Percentiles rank a stretch among this genome's conserved stretches.
phyloP scores from a whole-genome alignment of 2,888 invertebrate species.

The Agonopterix heracliana region DNA sequence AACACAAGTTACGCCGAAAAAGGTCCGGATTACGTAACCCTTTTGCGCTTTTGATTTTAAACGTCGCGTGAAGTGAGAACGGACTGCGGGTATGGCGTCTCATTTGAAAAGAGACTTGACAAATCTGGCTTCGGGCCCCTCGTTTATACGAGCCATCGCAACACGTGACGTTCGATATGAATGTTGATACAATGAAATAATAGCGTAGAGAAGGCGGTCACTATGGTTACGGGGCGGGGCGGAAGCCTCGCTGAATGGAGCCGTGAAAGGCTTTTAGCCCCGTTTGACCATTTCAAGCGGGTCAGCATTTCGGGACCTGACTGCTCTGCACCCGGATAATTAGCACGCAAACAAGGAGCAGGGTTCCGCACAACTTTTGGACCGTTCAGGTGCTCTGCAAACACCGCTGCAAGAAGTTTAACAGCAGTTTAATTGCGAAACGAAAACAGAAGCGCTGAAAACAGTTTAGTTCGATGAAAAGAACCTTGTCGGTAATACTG shows the following conservation, averaged over 20 bases:
- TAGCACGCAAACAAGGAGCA: slow-evolving; percentile 71
- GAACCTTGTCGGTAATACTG: slow-evolving; percentile 49
- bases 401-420: slow-evolving; percentile 73
- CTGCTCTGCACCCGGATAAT: slow-evolving; percentile 61
- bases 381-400: slow-evolving; percentile 67
- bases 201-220: slow-evolving; percentile 53
- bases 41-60: slow-evolving; percentile 75
- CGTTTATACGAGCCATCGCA: slow-evolving; percentile 61
- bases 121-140: slow-evolving; percentile 73
- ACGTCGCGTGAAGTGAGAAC: slow-evolving; percentile 67
- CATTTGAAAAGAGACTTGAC: slow-evolving; percentile 72
- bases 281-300: slow-evolving; percentile 64
- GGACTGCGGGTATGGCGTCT: slow-evolving; percentile 50
- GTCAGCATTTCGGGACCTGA: slow-evolving; percentile 66
- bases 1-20: slow-evolving; percentile 66
- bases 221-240: slow-evolving; percentile 59
- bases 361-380: slow-evolving; percentile 60
- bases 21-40: slow-evolving; percentile 74
- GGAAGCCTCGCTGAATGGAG: slow-evolving; percentile 55
- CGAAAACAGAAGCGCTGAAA: slow-evolving; percentile 71
- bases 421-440: slow-evolving; percentile 73
- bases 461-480: slow-evolving; percentile 66
- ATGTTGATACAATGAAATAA: slow-evolving; percentile 72
- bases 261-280: slow-evolving; percentile 57
- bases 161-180: slow-evolving; percentile 65